Base-by-base conservation (phyloP, 2,797 vertebrate species). In the Hippocampus kuda region DNA sequence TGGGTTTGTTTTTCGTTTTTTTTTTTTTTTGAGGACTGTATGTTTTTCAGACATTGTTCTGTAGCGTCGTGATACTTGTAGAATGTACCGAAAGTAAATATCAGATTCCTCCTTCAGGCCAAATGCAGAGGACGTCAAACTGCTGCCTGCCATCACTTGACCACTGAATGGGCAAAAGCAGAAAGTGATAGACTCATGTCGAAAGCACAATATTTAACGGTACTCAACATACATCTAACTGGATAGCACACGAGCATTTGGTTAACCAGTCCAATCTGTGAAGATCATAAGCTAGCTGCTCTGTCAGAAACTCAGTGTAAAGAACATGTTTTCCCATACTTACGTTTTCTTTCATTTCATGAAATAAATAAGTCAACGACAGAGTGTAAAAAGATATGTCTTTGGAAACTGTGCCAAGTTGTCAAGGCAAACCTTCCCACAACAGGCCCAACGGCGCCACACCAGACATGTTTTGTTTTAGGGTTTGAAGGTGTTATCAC, bases 201-300 rank as follows among this genome's bases (percentile, higher is more conserved):
- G 79, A 85, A 88, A 90, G 88, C 89, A 90, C 89, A 90, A 89
- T 84, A 78, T 83, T 81, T 82, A 81, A 67, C 87, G 76, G 70
- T 72, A 75, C 76, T 81, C 72, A 46, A 74, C 70, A 65, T 82
- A 75, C 75, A 77, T 77, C 77, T 78, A 81, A 84, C 79, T 79
- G 82, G 85, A 84, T 85, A 87, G 86, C 86, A 88, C 89, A 90
- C 71, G 76, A 76, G 82, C 65, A 48, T 24, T 67, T 34, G 72
- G 73, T 72, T 87, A 51, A 75, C 78, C 77, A 71, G 76, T 79
- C 70, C 76, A 84, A 70, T 86, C 83, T 89, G 87, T 89, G 87
- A 89, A 78, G 77, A 86, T 81, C 84, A 87, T 88, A 88, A 89
- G 87, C 88, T 90, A 88, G 80, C 81, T 88, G 84, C 85, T 88